phyloP scores from a whole-genome alignment of 2,888 invertebrate genomes.

The Chaitophorus viminalis region DNA sequence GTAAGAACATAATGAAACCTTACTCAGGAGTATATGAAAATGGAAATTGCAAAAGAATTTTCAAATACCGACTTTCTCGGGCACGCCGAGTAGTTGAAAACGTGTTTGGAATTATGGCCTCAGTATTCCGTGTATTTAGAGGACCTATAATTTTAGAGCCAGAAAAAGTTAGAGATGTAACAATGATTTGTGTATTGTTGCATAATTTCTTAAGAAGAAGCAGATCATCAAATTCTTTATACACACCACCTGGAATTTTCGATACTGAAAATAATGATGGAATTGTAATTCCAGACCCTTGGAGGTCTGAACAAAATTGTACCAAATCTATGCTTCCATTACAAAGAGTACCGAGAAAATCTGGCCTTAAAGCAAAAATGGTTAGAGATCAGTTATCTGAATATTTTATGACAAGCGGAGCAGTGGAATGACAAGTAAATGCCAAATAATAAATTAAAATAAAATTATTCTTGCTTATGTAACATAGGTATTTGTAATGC shows the following conservation, averaged over 20 bases:
- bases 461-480: too few relatives aligned
- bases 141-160: conserved; percentile 28
- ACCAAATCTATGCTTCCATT: background rate
- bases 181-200: background rate
- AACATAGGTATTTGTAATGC: too few relatives aligned
- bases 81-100: too few relatives aligned
- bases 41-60: conserved; percentile 14
- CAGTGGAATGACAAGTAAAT: background rate
- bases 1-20: conserved; percentile 31
- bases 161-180: conserved; percentile 19
- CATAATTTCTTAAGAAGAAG: conserved; percentile 18
- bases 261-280: conserved; percentile 30
- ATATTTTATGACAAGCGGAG: background rate
- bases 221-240: background rate
- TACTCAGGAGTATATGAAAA: background rate
- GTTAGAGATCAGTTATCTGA: background rate
- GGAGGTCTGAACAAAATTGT: background rate
- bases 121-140: conserved; percentile 35
- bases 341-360: background rate
- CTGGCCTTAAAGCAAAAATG: background rate
- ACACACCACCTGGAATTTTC: conserved; percentile 1
- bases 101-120: too few relatives aligned
- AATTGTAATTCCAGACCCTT: background rate
- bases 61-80: too few relatives aligned
- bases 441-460: background rate